Evolutionary conservation across 2,113 vertebrate species (phyloP).

Genomic region (Tachysurus fulvidraco): DNA sequence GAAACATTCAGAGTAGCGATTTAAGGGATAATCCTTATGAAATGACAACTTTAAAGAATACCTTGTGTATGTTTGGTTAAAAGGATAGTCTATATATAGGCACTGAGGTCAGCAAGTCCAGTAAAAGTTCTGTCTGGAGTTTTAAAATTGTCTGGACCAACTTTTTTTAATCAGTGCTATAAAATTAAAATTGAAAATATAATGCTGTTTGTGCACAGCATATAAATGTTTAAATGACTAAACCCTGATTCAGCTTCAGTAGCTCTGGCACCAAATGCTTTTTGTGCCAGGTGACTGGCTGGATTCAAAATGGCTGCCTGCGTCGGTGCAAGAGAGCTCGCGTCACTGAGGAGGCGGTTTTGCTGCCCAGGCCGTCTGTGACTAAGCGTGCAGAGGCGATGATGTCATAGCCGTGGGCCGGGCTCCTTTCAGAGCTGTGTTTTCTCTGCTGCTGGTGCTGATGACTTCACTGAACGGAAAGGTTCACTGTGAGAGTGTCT

Average conservation of each 20-base stretch:
- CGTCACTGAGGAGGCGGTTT: slow-evolving; percentile 57
- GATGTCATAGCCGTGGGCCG: slow-evolving; percentile 75
- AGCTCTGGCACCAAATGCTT: slow-evolving; percentile 40
- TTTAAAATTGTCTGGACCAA: neutral
- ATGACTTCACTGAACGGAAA: slow-evolving; percentile 59
- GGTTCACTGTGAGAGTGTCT: slow-evolving; percentile 45
- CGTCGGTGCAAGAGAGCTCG: slow-evolving; percentile 48
- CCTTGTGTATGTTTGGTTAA: neutral
- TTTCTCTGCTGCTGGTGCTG: slow-evolving; percentile 49
- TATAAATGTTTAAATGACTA: neutral
- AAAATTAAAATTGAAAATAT: neutral
- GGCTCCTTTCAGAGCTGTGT: slow-evolving; percentile 57
- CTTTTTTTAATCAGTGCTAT: slow-evolving; percentile 1
- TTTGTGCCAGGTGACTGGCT: slow-evolving; percentile 58
- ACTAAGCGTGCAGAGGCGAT: slow-evolving; percentile 71
- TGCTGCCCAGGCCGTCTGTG: slow-evolving; percentile 64
- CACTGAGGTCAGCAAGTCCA: neutral
- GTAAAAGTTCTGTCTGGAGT: neutral
- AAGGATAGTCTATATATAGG: neutral
- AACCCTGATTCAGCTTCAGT: neutral
- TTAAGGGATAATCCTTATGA: neutral
- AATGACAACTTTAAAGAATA: neutral
- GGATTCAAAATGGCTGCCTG: slow-evolving; percentile 60
- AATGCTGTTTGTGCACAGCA: neutral
- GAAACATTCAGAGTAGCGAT: neutral